Base-by-base conservation (phyloP, 1,140 invertebrate species). In the Bombus pyrosoma region DNA sequence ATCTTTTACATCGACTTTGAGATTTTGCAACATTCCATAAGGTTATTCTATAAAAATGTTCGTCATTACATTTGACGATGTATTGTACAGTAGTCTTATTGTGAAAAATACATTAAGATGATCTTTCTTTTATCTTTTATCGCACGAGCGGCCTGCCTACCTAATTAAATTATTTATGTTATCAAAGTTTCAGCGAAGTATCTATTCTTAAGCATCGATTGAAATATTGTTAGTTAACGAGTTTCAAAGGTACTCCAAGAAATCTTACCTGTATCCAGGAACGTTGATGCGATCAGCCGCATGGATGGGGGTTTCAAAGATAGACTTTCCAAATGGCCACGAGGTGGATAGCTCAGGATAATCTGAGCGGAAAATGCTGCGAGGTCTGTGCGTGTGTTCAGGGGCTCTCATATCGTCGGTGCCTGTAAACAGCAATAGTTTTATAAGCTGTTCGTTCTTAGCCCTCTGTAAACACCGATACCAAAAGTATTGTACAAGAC, bases 391-490 rank as follows among this genome's bases (percentile, higher is more conserved):
- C 93, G 96, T 96, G 92, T 96, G 95, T 93, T 98, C 98, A 91
- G 97, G 97, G 88, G 98, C 98, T 93, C 97, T 97, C 95, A 98
- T 98, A 95, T 98, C 98, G 95, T 98, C 97, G 91, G 98, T 98
- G 95, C 98, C 98, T 98, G 93, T 85, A 80, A 88, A n/a, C 41
- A 88, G 76, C 80, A 39, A 69, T 5, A 22, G 18, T 28, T 37
- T 22, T 28, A 37, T 28, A 43, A 13, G 2, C 41, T 82, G 18
- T 76, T 22, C 15, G 32, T 57, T 57, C 32, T 37, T 6, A 18
- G 1, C 3, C 25, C 25, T 28, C 32, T 66, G 6, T 18, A 10
- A 32, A 66, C 32, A 18, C 6, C 15, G 15, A 32, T 32, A 66
- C 6, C n/a, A 8, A 3, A 66, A 66, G 2, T 32, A 32, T 18